Evolutionary conservation across 2,888 invertebrate species (phyloP), one percentile per base, ranked within the genome.

Genomic region (Metellina segmentata): DNA sequence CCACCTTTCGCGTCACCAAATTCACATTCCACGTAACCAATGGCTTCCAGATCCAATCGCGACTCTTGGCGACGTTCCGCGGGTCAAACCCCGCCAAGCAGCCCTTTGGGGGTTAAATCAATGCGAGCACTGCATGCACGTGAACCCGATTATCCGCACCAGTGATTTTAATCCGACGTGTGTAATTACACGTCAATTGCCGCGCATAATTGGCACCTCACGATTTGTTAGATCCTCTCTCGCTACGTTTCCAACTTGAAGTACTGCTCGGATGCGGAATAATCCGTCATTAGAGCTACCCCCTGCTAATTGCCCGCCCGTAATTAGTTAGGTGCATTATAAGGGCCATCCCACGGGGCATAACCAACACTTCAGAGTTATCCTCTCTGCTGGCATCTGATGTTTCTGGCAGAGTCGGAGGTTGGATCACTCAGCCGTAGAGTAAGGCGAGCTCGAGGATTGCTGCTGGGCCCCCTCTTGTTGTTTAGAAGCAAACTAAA

Each of bases 111-210:
- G 34, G 34, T 34, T 34, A 34, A 34, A 34, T 4, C 34, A 34
- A 34, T 34, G 34, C 34, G 34, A 34, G 2, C 79, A 53, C 13
- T 72, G 19, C 19, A 19, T 61, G 61, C 61, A 20, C 13, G 79
- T 16, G 20, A 79, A 7, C 79, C 61, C 53, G 61, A 79, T 79
- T 79, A 79, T 34, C 79, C 53, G 53, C 34, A 34, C 34, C 74
- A 75, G 53, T 61, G 75, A 85, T 85, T 85, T 72, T 53, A 74
- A 75, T 52, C 75, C 85, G 75, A 61, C 61, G 79, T 69, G 51
- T 85, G 72, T 70, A 90, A 90, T 90, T 90, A 85, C 61, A 48
- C 78, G 70, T 49, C 85, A 78, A 85, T 85, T 90, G 89, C 83
- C 72, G 61, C 34, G 69, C 74, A 71, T 90, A 90, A 90, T 85